Conservation (phyloP, 2,888 invertebrate genomes). For the Drosophila phalerata region DNA sequence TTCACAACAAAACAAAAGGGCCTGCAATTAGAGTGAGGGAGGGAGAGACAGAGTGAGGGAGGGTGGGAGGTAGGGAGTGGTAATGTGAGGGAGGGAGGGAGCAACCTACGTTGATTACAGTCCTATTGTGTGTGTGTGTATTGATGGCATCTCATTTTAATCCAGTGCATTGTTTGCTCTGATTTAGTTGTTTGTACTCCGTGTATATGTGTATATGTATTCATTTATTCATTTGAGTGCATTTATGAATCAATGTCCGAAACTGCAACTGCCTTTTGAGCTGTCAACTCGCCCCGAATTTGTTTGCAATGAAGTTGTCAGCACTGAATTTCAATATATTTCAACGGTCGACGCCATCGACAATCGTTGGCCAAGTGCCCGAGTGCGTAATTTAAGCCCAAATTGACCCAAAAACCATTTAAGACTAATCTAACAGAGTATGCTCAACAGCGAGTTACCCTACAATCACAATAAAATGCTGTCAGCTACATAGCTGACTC, state of each 20-base stretch:
- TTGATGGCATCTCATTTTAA: constrained; percentile 67
- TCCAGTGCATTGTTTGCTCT: constrained; percentile 66
- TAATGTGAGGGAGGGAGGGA: constrained; percentile 24
- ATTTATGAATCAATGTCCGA: constrained; percentile 48
- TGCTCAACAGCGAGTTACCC: not conserved
- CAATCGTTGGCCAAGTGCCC: constrained; percentile 67
- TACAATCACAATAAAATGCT: no score
- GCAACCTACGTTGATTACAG: constrained; percentile 52
- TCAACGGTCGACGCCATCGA: constrained; percentile 25
- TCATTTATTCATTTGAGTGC: constrained; percentile 49
- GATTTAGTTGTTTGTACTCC: constrained; percentile 55
- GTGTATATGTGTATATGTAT: constrained; percentile 40
- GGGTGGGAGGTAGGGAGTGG: constrained; percentile 21
- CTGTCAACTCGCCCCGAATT: constrained; percentile 45
- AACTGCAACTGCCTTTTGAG: constrained; percentile 40
- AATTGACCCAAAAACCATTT: constrained; percentile 73
- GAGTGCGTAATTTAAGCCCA: constrained; percentile 77
- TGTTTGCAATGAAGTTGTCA: constrained; percentile 73
- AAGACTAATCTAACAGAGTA: not conserved
- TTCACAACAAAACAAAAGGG: constrained; percentile 50
- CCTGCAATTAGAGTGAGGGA: constrained; percentile 54
- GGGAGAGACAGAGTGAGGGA: constrained; percentile 15
- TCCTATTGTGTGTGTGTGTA: constrained; percentile 62
- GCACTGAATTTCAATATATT: constrained; percentile 56
- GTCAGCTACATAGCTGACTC: no score